Conservation (phyloP, 2,888 invertebrate species). For the Athalia circularis region DNA sequence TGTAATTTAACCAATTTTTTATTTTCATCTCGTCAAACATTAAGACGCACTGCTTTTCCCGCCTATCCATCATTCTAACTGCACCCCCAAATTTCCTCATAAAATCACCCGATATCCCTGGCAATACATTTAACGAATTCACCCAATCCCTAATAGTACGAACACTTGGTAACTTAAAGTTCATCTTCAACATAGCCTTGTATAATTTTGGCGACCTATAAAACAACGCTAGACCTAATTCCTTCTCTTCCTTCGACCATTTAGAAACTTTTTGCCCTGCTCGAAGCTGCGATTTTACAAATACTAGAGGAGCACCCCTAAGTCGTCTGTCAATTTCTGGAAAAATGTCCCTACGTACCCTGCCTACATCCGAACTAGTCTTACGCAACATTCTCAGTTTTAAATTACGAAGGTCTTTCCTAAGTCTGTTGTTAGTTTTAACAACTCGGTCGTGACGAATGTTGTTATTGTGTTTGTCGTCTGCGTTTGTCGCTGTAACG, state of each 20-base stretch:
- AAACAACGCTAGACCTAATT: neutral
- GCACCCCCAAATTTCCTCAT: no score
- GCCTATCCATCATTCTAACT: no score
- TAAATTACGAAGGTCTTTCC: neutral
- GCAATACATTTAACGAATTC: neutral
- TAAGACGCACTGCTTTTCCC: no score
- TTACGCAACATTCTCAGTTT: constrained; percentile 3
- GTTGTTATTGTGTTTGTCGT: neutral
- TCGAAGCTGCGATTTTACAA: constrained; percentile 52
- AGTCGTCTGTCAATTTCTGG: neutral
- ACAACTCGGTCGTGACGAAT: no score
- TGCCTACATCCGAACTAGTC: neutral
- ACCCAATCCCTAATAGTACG: neutral
- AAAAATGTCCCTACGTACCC: neutral
- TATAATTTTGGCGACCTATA: neutral
- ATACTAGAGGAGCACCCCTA: constrained; percentile 35
- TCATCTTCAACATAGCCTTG: neutral
- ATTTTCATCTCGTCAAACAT: no score
- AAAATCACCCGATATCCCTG: neutral
- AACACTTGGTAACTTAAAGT: neutral
- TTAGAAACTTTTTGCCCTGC: constrained; percentile 47
- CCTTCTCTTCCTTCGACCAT: neutral
- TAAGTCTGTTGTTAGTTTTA: no score
- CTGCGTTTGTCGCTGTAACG: neutral
- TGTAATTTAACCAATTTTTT: no score